Conservation (phyloP, 2,113 vertebrate species). For the Phylloscopus trochiloides region DNA sequence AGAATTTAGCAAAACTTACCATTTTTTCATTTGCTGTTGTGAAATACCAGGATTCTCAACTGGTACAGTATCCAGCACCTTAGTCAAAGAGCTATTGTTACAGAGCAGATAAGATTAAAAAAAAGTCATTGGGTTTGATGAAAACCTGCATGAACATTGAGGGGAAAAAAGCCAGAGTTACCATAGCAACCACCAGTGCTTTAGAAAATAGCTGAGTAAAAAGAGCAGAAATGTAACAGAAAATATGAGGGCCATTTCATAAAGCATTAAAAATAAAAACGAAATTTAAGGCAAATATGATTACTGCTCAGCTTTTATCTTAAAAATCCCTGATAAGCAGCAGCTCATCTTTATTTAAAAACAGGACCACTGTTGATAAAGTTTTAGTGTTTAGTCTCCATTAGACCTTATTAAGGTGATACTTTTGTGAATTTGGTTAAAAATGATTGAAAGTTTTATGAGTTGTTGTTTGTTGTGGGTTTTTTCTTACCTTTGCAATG, state of each 20-base stretch:
- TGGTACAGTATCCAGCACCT: neutral
- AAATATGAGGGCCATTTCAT: constrained; percentile 36
- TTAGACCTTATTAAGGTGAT: neutral
- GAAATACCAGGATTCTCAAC: constrained; percentile 25
- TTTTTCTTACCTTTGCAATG: neutral
- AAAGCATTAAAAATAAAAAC: constrained; percentile 45
- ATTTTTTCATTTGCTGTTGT: neutral
- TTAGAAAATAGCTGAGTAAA: constrained; percentile 42
- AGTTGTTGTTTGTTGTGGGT: neutral
- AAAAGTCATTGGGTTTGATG: constrained; percentile 65
- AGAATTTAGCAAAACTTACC: neutral
- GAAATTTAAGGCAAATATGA: constrained; percentile 16
- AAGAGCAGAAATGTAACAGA: constrained; percentile 32
- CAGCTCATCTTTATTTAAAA: neutral
- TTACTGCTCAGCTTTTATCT: constrained; percentile 15
- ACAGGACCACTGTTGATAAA: neutral
- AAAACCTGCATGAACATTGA: constrained; percentile 61
- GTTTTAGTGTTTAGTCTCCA: neutral
- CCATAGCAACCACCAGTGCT: constrained; percentile 65
- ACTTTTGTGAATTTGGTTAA: neutral
- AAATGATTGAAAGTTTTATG: neutral
- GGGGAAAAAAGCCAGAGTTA: constrained; percentile 48
- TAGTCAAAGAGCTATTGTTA: constrained; percentile 56
- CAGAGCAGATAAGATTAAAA: constrained; percentile 61
- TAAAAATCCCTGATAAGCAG: neutral